Percentiles rank a stretch among this genome's conserved stretches.
Conservation (phyloP, 2,888 invertebrate species). For the Lutraria lutraria region DNA sequence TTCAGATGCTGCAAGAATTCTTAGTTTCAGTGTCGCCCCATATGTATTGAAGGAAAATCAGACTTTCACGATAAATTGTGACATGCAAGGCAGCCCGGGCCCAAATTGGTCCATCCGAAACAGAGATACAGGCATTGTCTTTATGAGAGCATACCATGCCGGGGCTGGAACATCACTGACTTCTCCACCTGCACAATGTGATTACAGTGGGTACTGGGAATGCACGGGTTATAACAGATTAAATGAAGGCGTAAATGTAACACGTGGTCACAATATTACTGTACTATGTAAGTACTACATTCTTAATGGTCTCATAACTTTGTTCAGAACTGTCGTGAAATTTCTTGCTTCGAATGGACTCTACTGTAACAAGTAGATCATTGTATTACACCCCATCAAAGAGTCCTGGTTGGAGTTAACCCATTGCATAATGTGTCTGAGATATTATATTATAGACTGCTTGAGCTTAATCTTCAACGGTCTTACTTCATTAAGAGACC, state of each 20-base stretch:
- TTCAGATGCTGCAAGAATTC: slow-evolving; percentile 48
- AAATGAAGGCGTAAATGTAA: slow-evolving; percentile 54
- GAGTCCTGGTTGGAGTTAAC: too few species aligned
- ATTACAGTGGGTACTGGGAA: slow-evolving; percentile 39
- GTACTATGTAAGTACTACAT: slow-evolving; percentile 57
- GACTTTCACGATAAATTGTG: slow-evolving; percentile 41
- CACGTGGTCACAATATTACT: slow-evolving; percentile 48
- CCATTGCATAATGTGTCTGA: too few species aligned
- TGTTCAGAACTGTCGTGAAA: neutral
- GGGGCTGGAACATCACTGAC: neutral
- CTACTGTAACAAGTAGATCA: too few species aligned
- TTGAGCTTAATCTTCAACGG: too few species aligned
- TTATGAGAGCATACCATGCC: slow-evolving; percentile 5
- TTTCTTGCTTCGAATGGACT: neutral
- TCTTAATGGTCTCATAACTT: neutral
- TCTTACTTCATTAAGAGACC: too few species aligned
- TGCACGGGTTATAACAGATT: slow-evolving; percentile 57
- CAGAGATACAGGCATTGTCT: slow-evolving; percentile 10
- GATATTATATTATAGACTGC: too few species aligned
- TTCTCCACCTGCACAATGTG: slow-evolving; percentile 32
- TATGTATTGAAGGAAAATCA: slow-evolving; percentile 46
- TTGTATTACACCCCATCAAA: too few species aligned
- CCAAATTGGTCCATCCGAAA: slow-evolving; percentile 54
- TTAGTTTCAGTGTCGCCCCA: slow-evolving; percentile 27
- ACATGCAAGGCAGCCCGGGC: slow-evolving; percentile 46